Base-by-base conservation (phyloP, 1,140 invertebrate genomes). In the Stegodyphus dumicola region DNA sequence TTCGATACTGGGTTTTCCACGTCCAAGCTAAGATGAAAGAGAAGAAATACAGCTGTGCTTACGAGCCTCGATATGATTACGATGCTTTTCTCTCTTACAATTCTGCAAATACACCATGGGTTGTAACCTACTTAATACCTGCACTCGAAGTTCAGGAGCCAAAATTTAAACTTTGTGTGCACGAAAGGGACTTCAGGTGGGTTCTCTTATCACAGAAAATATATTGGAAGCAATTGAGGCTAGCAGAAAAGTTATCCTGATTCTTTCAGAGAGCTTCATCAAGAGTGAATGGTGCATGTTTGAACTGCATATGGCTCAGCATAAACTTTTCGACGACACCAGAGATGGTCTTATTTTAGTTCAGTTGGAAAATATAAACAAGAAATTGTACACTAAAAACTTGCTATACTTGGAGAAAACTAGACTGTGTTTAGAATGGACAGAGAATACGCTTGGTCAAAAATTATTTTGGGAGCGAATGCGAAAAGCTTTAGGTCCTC, bases 231-330 rank as follows among this genome's bases (percentile, higher is more conserved):
- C 92, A 87, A 92, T 94, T 56, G 91, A 92, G 48, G 90, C 91
- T 71, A 94, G 93, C 88, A 91, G 92, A 69, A 93, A 92, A 89
- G 92, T 93, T 15, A 89, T 94, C 64, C 89, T 94, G 17, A 89
- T 94, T n/a, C 91, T 94, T 51, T 94, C 93, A 79, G 91, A 93
- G 87, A 91, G 92, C 77, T 94, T 94, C 88, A 91, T 93, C 0
- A 91, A 92, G 87, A 94, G 93, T 64, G 92, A 93, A 60, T 94
- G 93, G 94, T 94, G 93, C 88, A 92, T 99, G 99, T 93, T 93
- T 91, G 94, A 94, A 89, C 92, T 93, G 9, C 92, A 93, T 86
- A 89, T 93, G 7, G 93, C 93, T 0, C 90, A 92, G 77, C 89
- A 89, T 75, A 89, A 88, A 18, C 86, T 91, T 71, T 88, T 91